These are phyloP conservation scores for Eledona agricola DNA, from an alignment of 2,888 invertebrate genomes.

Conservation along the genomic window DNA sequence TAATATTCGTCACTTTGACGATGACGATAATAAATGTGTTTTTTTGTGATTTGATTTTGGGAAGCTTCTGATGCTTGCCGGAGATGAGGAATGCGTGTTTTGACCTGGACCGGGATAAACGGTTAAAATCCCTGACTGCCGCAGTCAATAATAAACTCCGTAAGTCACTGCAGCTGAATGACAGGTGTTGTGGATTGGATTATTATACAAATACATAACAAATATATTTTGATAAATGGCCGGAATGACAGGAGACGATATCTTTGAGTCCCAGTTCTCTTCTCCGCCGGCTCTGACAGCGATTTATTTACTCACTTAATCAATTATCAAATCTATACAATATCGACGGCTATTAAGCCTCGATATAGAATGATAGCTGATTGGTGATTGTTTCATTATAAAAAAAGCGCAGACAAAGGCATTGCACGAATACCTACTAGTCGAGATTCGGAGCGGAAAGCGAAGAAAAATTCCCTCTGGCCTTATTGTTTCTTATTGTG, in stretches of 20 bases:
- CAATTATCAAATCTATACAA: slow-evolving; percentile 29
- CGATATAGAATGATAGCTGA: slow-evolving; percentile 12
- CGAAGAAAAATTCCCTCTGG: neutral
- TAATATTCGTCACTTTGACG: too few species aligned
- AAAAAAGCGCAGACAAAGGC: slow-evolving; percentile 1
- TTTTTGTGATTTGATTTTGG: slow-evolving; percentile 19
- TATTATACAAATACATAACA: slow-evolving; percentile 44
- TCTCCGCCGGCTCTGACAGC: slow-evolving; percentile 29
- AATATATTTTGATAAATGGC: slow-evolving; percentile 51
- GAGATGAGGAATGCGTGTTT: slow-evolving; percentile 42
- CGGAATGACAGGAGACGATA: slow-evolving; percentile 44
- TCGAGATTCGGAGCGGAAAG: too few species aligned
- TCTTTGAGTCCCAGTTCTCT: slow-evolving; percentile 46
- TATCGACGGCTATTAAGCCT: slow-evolving; percentile 9
- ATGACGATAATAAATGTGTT: slow-evolving; percentile 18
- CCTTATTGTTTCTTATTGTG: slow-evolving; percentile 34
- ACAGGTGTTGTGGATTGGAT: slow-evolving; percentile 51
- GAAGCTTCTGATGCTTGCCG: slow-evolving; percentile 37
- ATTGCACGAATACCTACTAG: too few species aligned
- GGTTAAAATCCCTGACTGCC: slow-evolving; percentile 35
- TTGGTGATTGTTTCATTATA: slow-evolving; percentile 7
- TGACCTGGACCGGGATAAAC: slow-evolving; percentile 37
- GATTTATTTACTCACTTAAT: slow-evolving; percentile 35
- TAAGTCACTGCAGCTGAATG: slow-evolving; percentile 50
- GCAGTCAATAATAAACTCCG: slow-evolving; percentile 47